Percentiles rank a stretch among this genome's conserved stretches.
These are phyloP conservation scores for Hartigia nigra DNA, from an alignment of 2,888 invertebrate species.

Conservation along the genomic window DNA sequence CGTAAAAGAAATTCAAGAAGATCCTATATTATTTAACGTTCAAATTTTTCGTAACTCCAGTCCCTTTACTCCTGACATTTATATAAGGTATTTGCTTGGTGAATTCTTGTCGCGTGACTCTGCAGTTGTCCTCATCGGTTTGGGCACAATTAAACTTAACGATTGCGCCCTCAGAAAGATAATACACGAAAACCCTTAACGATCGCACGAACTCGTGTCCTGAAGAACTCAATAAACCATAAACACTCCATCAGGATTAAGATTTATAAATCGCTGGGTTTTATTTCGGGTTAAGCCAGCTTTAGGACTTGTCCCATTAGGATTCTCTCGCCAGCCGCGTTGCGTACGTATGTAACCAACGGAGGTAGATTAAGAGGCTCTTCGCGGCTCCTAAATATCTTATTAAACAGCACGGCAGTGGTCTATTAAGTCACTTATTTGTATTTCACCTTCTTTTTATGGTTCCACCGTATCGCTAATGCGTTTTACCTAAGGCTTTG, in stretches of 20 bases:
- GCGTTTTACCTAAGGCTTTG: slow-evolving; percentile 20
- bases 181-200: neutral
- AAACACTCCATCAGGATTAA: slow-evolving; percentile 34
- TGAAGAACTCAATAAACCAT: slow-evolving; percentile 15
- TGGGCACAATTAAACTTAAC: neutral
- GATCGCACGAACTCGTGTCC: slow-evolving; percentile 3
- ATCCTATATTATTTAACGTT: neutral
- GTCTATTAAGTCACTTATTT: slow-evolving; percentile 36
- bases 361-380: slow-evolving; percentile 47
- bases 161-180: neutral
- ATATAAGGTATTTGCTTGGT: neutral
- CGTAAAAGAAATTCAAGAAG: neutral
- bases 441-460: slow-evolving; percentile 18
- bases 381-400: slow-evolving; percentile 50
- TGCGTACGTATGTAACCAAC: slow-evolving; percentile 25
- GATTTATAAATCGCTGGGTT: slow-evolving; percentile 55
- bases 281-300: slow-evolving; percentile 55
- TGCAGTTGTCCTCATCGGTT: neutral
- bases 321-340: slow-evolving; percentile 21
- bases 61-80: neutral
- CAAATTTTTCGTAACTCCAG: neutral
- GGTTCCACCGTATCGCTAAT: slow-evolving; percentile 20
- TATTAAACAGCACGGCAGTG: slow-evolving; percentile 44
- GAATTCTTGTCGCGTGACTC: neutral
- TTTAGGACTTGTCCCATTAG: slow-evolving; percentile 55